These are phyloP conservation scores for Drosophila eugracilis DNA, from an alignment of 1,140 invertebrate species.

Conservation along the genomic window DNA sequence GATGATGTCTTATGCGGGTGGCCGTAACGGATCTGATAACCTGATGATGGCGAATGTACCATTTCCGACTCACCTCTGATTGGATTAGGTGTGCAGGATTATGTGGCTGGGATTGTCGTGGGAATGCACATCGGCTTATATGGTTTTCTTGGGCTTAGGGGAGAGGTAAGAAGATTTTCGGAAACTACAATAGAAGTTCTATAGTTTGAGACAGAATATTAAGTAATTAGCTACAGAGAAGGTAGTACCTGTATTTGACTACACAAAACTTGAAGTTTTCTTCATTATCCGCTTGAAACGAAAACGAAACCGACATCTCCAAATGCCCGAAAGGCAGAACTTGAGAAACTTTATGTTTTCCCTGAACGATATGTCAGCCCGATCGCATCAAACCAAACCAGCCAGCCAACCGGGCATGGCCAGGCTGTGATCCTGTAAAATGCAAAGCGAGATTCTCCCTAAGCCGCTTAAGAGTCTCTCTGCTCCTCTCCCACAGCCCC, in stretches of 20 bases:
- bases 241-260: no score
- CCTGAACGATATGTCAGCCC: conserved; percentile 28
- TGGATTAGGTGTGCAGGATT: conserved; percentile 47
- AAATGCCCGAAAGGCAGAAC: conserved; percentile 1
- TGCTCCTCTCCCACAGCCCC: no score
- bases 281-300: no score
- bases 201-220: no score
- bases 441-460: conserved; percentile 41
- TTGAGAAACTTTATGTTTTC: conserved; percentile 30
- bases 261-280: no score
- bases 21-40: conserved; percentile 59
- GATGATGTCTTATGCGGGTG: conserved; percentile 66
- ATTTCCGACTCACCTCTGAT: conserved; percentile 58
- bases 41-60: conserved; percentile 30
- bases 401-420: conserved; percentile 7
- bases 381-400: conserved; percentile 34
- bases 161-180: not conserved
- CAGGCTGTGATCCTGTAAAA: conserved; percentile 34
- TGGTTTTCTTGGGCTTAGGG: not conserved
- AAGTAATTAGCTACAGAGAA: no score
- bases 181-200: not conserved
- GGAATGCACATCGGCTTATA: conserved; percentile 20
- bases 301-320: conserved; percentile 15
- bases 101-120: conserved; percentile 33
- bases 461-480: conserved; percentile 55